A percentile compares a stretch with the other conserved stretches of the same genome.
phyloP scores from a whole-genome alignment of 2,797 vertebrate species.

The Ctenochaetus hawaiiensis region DNA sequence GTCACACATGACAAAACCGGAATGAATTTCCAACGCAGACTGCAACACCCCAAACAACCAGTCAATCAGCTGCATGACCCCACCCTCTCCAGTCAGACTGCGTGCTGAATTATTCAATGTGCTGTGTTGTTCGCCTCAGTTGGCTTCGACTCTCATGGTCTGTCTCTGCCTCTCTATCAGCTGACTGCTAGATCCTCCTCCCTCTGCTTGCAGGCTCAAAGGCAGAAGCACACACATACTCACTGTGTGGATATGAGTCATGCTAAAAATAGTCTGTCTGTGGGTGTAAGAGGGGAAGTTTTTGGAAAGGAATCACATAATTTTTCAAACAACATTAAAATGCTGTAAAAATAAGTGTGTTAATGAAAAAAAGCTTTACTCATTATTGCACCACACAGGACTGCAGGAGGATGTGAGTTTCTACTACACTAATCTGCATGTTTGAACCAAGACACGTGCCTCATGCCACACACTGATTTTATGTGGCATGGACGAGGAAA shows the following conservation, averaged over 20 bases:
- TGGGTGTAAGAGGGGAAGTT: slow-evolving; percentile 37
- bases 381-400: neutral
- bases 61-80: slow-evolving; percentile 48
- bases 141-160: slow-evolving; percentile 49
- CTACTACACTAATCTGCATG: slow-evolving; percentile 20
- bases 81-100: slow-evolving; percentile 36
- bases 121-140: slow-evolving; percentile 58
- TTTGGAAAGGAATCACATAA: slow-evolving; percentile 21
- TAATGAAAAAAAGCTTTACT: neutral
- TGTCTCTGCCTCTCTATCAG: slow-evolving; percentile 56
- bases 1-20: neutral
- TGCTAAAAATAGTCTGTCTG: slow-evolving; percentile 67
- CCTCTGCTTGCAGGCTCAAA: slow-evolving; percentile 34
- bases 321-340: slow-evolving; percentile 13
- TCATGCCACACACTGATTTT: neutral
- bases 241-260: slow-evolving; percentile 46
- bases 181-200: slow-evolving; percentile 55
- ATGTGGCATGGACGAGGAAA: slow-evolving; percentile 1
- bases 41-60: slow-evolving; percentile 38
- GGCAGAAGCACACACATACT: slow-evolving; percentile 47
- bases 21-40: slow-evolving; percentile 19
- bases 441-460: neutral
- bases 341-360: neutral
- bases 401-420: slow-evolving; percentile 18
- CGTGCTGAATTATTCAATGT: slow-evolving; percentile 80